phyloP scores from a whole-genome alignment of 2,113 vertebrate genomes.

The Rhinopomastus cyanomelas region DNA sequence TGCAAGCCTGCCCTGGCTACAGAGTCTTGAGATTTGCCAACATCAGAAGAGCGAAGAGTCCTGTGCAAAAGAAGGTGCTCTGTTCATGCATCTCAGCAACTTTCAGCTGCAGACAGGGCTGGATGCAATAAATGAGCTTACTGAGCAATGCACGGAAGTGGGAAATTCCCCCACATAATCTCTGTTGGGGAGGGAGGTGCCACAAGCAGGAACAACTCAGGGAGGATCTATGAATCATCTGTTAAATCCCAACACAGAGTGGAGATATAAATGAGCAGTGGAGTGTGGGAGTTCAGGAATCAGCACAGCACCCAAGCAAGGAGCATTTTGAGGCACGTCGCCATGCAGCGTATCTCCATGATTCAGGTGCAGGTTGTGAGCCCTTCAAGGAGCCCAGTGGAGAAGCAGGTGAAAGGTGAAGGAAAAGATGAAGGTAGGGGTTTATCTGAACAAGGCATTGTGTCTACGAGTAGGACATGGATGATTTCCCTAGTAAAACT shows the following conservation, averaged over 20 bases:
- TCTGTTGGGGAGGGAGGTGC: background rate
- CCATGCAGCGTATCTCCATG: background rate
- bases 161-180: background rate
- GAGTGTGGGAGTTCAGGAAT: background rate
- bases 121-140: background rate
- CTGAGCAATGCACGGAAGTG: background rate
- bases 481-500: background rate
- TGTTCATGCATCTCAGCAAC: background rate
- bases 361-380: background rate
- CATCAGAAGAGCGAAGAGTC: background rate
- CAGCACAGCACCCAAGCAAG: background rate
- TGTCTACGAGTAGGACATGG: background rate
- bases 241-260: background rate
- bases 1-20: background rate
- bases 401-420: background rate
- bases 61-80: background rate
- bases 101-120: background rate
- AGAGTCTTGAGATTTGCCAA: background rate
- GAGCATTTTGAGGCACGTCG: background rate
- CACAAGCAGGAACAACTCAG: background rate
- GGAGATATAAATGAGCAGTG: conserved; percentile 42
- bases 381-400: background rate
- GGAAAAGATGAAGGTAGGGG: background rate
- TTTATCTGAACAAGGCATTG: background rate
- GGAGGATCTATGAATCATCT: conserved; percentile 19